Evolutionary conservation across 2,113 vertebrate genomes (phyloP), one percentile per base, ranked within the genome.

Genomic region (Oncorhynchus kisutch): DNA sequence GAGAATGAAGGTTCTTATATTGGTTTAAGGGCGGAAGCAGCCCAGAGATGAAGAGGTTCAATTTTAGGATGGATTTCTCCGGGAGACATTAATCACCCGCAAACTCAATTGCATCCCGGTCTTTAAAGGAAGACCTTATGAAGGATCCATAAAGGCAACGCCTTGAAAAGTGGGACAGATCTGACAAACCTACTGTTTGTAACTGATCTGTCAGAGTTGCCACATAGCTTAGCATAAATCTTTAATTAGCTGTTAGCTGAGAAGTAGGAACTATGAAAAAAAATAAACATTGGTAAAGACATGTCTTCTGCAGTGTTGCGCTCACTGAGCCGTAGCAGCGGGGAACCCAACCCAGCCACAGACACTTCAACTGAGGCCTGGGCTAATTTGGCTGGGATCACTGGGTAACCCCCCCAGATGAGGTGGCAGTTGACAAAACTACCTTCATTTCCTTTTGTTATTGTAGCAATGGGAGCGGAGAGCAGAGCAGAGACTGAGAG

Each of bases 391-490:
- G 8, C 39, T 45, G 6, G 16, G 18, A 54, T 34, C 27, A 16
- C 48, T 5, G 18, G 39, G 9, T 45, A 45, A 45, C 39, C 2
- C 39, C 8, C 59, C 39, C 39, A 45, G 90, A 91, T 88, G 90
- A 92, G 90, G 89, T 91, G 89, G 88, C 79, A 86, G 90, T 82
- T 75, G 85, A 90, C 85, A 75, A 92, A 91, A 89, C 87, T 86
- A 11, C 39, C 39, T 90, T 92, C 80, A 92, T 94, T 94, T 93
- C 89, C 91, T 92, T 88, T 84, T 88, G 88, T 91, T 92, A 88
- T 90, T 92, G 85, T 85, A 87, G 84, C 80, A 82, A 82, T 83
- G 89, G 86, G 84, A 66, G 73, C 82, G 78, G 83, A 82, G 74
- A 67, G 39, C 39, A 45, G 39, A 12, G 39, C 39, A 45, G 39